Evolutionary conservation across 2,113 vertebrate species (phyloP), one percentile per base, ranked within the genome.

Genomic region (Hystrix brachyura): DNA sequence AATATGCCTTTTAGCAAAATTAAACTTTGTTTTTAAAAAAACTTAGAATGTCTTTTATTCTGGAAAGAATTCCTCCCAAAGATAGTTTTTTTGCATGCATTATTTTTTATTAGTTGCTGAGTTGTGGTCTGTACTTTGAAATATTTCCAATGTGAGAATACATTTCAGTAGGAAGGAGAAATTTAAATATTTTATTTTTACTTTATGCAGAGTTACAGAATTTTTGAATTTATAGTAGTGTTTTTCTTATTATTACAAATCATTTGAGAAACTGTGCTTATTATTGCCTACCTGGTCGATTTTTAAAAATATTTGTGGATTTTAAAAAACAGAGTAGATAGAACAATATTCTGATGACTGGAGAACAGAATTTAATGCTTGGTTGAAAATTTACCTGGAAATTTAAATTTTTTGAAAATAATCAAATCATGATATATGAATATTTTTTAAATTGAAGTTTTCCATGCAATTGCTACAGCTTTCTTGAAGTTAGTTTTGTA

Each of bases 171-270:
- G 67, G 14, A 74, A 95, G 71, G 51, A 74, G 3, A 95, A 93
- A 93, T 85, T 76, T 71, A 81, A 89, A 19, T 92, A 71, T 85
- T 91, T 93, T 84, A 38, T 32, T 84, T 87, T 21, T 9, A 67
- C 3, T 62, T 97, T 74, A 84, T 84, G 43, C 25, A 87, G 17
- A 86, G 13, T 90, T 95, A n/a, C 4, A 89, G 25, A 82, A 19
- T 3, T 51, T 81, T 83, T 97, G 57, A 91, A 62, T 91, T 83
- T 95, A 34, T 51, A 89, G 46, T 74, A 62, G 3, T 72, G 0
- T 78, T 14, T 97, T 38, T 92, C 23, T 90, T 85, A 27, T 8
- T 64, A 43, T 90, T 92, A 72, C 85, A 93, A 91, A 93, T 88
- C 18, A 89, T 64, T 94, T 88, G 29, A 71, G 84, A 94, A 59